Evolutionary conservation across 23 tunicate species (phyloP).

Genomic region (Clavelina lepadiformis): DNA sequence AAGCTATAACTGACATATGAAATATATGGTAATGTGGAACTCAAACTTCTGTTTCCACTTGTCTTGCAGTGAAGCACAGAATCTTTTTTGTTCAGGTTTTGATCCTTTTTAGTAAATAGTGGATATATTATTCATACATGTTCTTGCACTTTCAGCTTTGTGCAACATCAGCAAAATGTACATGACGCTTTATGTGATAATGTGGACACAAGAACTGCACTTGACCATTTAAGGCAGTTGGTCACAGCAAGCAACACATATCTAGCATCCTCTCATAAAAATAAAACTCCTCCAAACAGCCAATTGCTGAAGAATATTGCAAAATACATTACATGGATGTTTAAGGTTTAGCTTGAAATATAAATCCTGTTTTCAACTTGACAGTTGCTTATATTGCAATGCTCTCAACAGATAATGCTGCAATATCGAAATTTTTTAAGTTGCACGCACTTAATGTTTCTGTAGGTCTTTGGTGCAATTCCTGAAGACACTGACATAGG

Average conservation of each 20-base stretch:
- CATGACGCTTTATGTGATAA: conserved; percentile 89
- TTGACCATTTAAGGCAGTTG: conserved; percentile 59
- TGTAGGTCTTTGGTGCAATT: conserved; percentile 83
- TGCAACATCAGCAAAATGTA: conserved; percentile 47
- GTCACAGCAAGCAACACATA: conserved; percentile 69
- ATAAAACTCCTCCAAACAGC: conserved; percentile 30
- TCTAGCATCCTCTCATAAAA: conserved; percentile 44
- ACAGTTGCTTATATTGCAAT: not conserved
- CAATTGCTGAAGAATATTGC: conserved; percentile 66
- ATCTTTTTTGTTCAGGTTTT: too few relatives aligned
- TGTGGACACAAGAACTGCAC: conserved; percentile 69
- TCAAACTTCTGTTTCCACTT: too few relatives aligned
- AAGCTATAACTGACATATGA: conserved; percentile 3
- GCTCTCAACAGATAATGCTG: too few relatives aligned
- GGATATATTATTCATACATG: too few relatives aligned
- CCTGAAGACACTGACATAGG: conserved; percentile 53
- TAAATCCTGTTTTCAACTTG: not conserved
- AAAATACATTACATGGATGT: conserved; percentile 59
- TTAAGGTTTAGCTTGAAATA: conserved; percentile 73
- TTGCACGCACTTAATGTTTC: not conserved
- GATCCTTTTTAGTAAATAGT: too few relatives aligned
- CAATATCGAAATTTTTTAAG: not conserved
- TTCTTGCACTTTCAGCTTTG: conserved; percentile 37
- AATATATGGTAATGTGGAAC: too few relatives aligned
- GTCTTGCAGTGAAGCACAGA: too few relatives aligned